Conservation (phyloP, 2,113 vertebrate species). For the Setophaga petechia region DNA sequence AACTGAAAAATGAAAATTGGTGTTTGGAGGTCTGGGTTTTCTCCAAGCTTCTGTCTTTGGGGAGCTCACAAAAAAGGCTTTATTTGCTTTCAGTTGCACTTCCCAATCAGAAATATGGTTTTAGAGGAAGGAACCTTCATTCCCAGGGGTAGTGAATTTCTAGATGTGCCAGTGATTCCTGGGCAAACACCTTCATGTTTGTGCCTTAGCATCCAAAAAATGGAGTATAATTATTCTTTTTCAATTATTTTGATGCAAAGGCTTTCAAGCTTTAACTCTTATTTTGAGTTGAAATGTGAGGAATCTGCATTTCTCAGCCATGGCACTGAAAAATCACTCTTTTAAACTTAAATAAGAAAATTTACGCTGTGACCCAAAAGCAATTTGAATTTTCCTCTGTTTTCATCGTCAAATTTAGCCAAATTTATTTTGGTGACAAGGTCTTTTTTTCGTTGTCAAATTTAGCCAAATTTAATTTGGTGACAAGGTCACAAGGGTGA, state of each 20-base stretch:
- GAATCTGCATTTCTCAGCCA: not conserved
- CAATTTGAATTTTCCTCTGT: not conserved
- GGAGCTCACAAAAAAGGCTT: not conserved
- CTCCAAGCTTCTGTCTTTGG: not conserved
- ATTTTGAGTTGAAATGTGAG: not conserved
- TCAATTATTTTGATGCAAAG: not conserved
- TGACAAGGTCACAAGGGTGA: not conserved
- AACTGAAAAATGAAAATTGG: not conserved
- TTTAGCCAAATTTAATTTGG: not conserved
- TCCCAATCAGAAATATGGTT: rapidly evolving
- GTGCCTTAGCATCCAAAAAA: not conserved
- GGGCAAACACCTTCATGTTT: not conserved
- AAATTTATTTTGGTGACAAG: not conserved
- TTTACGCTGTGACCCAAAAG: not conserved
- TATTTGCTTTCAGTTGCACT: not conserved
- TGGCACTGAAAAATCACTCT: not conserved
- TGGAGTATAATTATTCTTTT: not conserved
- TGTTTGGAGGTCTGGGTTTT: not conserved
- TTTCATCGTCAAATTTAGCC: not conserved
- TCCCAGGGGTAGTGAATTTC: not conserved
- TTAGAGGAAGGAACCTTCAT: not conserved
- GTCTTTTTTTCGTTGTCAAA: not conserved
- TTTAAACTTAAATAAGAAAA: not conserved
- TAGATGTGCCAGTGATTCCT: not conserved
- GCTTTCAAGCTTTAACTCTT: not conserved